These are phyloP conservation scores for Hypsopygia costalis DNA, from an alignment of 2,888 invertebrate species.

Conservation along the genomic window DNA sequence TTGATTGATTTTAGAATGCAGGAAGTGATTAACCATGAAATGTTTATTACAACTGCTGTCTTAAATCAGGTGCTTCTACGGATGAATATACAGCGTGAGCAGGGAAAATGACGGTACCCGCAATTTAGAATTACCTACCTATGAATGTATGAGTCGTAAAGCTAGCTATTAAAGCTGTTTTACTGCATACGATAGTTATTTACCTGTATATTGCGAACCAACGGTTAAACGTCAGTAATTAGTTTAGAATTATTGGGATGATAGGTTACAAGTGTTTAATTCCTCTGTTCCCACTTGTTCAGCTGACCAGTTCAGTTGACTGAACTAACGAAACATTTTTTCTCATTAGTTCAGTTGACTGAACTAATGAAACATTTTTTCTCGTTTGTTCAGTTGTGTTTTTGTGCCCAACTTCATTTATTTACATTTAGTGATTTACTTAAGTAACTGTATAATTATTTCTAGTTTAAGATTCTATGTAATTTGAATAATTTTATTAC, in stretches of 20 bases:
- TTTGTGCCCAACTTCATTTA: too few relatives aligned
- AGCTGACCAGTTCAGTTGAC: too few relatives aligned
- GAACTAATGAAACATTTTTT: too few relatives aligned
- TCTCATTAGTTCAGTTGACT: too few relatives aligned
- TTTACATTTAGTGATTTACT: too few relatives aligned
- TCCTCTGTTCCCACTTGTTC: too few relatives aligned
- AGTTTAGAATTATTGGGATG: constrained; percentile 7
- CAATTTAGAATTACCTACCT: constrained; percentile 39
- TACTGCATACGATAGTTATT: constrained; percentile 19
- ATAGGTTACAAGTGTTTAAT: too few relatives aligned
- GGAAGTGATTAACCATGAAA: constrained; percentile 37
- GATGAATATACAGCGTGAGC: constrained; percentile 18
- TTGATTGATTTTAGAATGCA: constrained; percentile 57
- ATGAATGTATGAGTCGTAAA: constrained; percentile 31
- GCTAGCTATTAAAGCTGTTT: constrained; percentile 19
- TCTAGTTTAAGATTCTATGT: too few relatives aligned
- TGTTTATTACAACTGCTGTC: constrained; percentile 21
- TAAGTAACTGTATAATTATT: too few relatives aligned
- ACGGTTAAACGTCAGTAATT: constrained; percentile 5
- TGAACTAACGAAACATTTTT: too few relatives aligned
- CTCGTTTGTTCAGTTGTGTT: too few relatives aligned
- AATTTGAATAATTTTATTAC: too few relatives aligned
- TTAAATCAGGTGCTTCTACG: constrained; percentile 11
- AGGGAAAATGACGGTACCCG: constrained; percentile 33
- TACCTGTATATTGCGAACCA: constrained; percentile 8